Evolutionary conservation across 2,797 vertebrate species (phyloP).

Genomic region (Crax fasciolata): DNA sequence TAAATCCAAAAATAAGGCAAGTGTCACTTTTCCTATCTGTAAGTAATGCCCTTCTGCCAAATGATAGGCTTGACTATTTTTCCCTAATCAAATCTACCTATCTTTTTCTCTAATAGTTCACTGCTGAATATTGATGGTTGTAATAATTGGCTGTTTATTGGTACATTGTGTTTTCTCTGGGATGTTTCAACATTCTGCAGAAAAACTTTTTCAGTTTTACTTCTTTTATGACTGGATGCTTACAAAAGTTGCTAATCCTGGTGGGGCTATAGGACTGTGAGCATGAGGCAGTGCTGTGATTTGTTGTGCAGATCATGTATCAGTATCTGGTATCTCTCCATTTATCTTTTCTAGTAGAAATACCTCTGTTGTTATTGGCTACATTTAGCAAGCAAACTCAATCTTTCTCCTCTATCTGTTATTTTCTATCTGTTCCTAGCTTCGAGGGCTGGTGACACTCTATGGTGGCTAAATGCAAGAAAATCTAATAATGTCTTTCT

Average conservation of each 20-base stretch:
- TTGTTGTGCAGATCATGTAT: background rate
- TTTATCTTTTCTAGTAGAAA: slow-evolving; percentile 41
- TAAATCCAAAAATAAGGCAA: background rate
- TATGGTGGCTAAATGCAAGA: slow-evolving; percentile 48
- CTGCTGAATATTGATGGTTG: slow-evolving; percentile 22
- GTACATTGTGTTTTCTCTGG: slow-evolving; percentile 11
- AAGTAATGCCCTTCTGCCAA: slow-evolving; percentile 32
- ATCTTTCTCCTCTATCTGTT: slow-evolving; percentile 22
- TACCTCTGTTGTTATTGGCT: slow-evolving; percentile 12
- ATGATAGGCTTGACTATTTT: background rate
- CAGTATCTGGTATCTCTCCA: background rate
- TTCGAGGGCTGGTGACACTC: slow-evolving; percentile 50
- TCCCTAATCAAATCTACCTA: slow-evolving; percentile 57
- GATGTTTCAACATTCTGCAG: slow-evolving; percentile 5
- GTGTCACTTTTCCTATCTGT: background rate
- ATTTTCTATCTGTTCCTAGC: slow-evolving; percentile 44
- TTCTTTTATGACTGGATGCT: background rate
- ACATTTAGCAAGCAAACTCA: slow-evolving; percentile 24
- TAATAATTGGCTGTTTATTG: slow-evolving; percentile 60
- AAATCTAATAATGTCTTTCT: slow-evolving; percentile 66
- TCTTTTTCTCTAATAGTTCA: slow-evolving; percentile 15
- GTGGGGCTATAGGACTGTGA: background rate
- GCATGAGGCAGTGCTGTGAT: background rate
- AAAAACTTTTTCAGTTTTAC: background rate
- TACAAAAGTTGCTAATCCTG: slow-evolving; percentile 4